Conservation (phyloP, 2,113 vertebrate genomes). For the Isichthys henryi region DNA sequence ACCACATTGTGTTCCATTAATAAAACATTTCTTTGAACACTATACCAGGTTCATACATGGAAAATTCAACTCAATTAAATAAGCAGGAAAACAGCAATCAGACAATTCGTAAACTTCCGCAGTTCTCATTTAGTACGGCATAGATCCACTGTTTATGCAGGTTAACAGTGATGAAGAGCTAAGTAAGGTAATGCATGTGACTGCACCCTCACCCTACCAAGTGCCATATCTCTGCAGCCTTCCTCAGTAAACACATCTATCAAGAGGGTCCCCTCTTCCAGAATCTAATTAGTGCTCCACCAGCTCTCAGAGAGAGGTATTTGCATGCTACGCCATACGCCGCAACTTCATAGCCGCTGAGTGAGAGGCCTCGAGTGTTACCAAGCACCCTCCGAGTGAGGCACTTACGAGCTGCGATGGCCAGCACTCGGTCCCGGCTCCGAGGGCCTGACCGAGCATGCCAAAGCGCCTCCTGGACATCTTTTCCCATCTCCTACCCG, state of each 20-base stretch:
- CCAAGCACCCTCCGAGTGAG: neutral
- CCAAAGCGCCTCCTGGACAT: neutral
- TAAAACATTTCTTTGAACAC: neutral
- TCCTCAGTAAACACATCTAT: constrained; percentile 7
- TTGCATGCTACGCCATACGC: neutral
- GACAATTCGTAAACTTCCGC: neutral
- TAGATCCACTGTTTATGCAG: neutral
- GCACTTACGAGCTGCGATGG: neutral
- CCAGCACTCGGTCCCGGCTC: neutral
- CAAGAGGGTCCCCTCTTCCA: neutral
- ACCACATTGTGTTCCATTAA: neutral
- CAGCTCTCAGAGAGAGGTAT: neutral
- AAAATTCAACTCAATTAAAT: neutral
- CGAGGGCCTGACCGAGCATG: neutral
- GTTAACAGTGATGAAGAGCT: neutral
- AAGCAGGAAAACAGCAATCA: neutral
- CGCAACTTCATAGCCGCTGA: neutral
- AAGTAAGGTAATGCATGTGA: neutral
- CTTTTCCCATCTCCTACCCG: neutral
- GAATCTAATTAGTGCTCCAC: neutral
- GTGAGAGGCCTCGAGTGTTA: neutral
- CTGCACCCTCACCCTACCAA: neutral
- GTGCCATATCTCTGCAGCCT: neutral
- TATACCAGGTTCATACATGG: neutral
- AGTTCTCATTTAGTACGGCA: neutral